Evolutionary conservation across 2,797 vertebrate genomes (phyloP).

Genomic region (Glyptemys insculpta): DNA sequence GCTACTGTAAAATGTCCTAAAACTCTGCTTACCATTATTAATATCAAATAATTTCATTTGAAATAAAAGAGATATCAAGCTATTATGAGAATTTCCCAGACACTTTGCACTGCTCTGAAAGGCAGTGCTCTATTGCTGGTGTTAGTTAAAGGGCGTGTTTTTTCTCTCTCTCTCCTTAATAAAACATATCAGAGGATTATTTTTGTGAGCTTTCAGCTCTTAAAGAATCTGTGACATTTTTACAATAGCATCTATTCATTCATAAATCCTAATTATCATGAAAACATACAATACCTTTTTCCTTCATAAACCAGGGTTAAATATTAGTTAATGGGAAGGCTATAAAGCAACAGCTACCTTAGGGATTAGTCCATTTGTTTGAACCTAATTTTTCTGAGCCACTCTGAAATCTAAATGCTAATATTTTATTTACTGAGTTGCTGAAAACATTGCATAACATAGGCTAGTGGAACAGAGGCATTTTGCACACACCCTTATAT

Average conservation of each 20-base stretch:
- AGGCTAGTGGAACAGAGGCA: neutral
- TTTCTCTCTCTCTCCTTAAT: slow-evolving; percentile 21
- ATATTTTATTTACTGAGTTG: slow-evolving; percentile 30
- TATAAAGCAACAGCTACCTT: slow-evolving; percentile 19
- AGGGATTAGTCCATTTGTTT: slow-evolving; percentile 27
- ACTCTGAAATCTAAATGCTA: slow-evolving; percentile 28
- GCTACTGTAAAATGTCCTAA: slow-evolving; percentile 66
- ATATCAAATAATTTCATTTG: slow-evolving; percentile 75
- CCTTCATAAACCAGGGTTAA: slow-evolving; percentile 44
- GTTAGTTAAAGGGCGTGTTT: slow-evolving; percentile 64
- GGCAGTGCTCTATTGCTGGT: slow-evolving; percentile 25
- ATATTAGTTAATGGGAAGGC: slow-evolving; percentile 21
- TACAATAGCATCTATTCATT: slow-evolving; percentile 20
- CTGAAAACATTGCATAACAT: neutral
- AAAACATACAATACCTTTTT: slow-evolving; percentile 3
- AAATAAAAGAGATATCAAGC: slow-evolving; percentile 69
- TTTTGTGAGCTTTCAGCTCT: neutral
- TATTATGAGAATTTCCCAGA: slow-evolving; percentile 47
- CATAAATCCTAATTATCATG: slow-evolving; percentile 49
- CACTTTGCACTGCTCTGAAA: slow-evolving; percentile 35
- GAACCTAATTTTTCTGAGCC: neutral
- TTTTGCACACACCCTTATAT: neutral
- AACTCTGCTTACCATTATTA: slow-evolving; percentile 74
- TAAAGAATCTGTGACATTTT: slow-evolving; percentile 57
- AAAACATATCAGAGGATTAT: slow-evolving; percentile 37